Percentiles rank a stretch among this genome's conserved stretches.
Conservation (phyloP, 2,797 vertebrate species). For the Eulemur rubriventer region DNA sequence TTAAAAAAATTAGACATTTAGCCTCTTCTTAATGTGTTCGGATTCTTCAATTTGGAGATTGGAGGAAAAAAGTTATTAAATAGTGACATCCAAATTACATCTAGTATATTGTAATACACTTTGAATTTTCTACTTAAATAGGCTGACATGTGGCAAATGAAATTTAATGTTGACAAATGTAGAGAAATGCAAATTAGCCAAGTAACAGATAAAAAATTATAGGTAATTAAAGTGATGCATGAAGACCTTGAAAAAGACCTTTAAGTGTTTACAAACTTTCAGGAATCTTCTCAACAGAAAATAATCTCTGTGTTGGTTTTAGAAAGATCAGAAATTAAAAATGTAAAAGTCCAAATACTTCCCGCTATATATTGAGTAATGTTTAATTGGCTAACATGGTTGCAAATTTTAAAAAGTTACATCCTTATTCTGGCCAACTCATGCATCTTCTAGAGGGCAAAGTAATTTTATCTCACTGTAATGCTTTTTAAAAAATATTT, state of each 20-base stretch:
- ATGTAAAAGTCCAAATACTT: neutral
- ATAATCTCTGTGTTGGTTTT: neutral
- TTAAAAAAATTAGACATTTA: neutral
- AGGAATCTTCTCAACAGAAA: neutral
- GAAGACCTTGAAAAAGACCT: constrained; percentile 55
- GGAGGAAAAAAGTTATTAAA: neutral
- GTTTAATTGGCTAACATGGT: neutral
- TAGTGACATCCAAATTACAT: neutral
- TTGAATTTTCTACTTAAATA: constrained; percentile 42
- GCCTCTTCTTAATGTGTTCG: neutral
- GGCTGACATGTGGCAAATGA: constrained; percentile 68
- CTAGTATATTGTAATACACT: constrained; percentile 9
- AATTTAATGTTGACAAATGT: constrained; percentile 70
- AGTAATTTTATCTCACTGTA: neutral
- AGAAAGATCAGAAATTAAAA: neutral
- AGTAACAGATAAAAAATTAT: constrained; percentile 57
- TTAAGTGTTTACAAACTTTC: constrained; percentile 22
- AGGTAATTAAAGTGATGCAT: constrained; percentile 44
- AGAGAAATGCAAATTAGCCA: constrained; percentile 56
- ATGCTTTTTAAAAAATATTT: neutral
- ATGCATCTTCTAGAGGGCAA: neutral
- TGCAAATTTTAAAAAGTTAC: neutral
- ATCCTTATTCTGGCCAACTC: neutral
- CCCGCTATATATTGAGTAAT: neutral
- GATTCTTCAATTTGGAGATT: neutral